Evolutionary conservation across 2,797 vertebrate genomes (phyloP), one percentile per base, ranked within the genome.

Genomic region (Balearica regulorum): DNA sequence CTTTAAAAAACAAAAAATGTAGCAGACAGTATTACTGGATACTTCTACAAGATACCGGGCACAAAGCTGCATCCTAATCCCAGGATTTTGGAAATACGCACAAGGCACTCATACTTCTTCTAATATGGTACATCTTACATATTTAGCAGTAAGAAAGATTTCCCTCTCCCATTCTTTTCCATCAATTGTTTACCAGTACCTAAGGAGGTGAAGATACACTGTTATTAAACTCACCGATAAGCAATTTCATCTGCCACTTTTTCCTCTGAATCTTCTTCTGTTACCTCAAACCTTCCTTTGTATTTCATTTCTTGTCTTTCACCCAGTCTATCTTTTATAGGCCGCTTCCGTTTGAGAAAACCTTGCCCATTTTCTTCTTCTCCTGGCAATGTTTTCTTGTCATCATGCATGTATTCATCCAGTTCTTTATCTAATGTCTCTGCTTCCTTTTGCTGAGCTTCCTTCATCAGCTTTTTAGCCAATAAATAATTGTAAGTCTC

Each of bases 401-500:
- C 96, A 10, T 96, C 96, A 5, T 98, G 98, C 99, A 99, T 99
- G 95, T 99, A 99, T 3, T 99, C 98, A 66, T 99, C 99, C 70
- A 99, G 96, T 87, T 99, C 98, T 78, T 97, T 97, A 43, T 99
- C 99, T 96, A 99, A 94, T 97, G 98, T 98, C 94, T 94, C 98
- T 86, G 97, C 97, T 64, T 98, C 98, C 13, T 98, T 98, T 66
- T 97, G 71, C 69, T 98, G 97, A 92, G 98, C 64, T 97, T 99
- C 98, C 62, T 98, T 98, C 98, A 98, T 99, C 35, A 99, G 97
- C 97, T 99, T 99, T 66, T 98, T 98, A 12, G 99, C 99, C 80
- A 99, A 96, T 41, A 99, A 94, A 64, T 99, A 99, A 96, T 99
- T 99, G 53, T 99, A 99, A 16, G 99, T 99, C 98, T 99, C 99